A percentile compares a stretch with the other conserved stretches of the same genome.
Evolutionary conservation across 2,113 vertebrate genomes (phyloP).

Genomic region (Xenopus borealis): DNA sequence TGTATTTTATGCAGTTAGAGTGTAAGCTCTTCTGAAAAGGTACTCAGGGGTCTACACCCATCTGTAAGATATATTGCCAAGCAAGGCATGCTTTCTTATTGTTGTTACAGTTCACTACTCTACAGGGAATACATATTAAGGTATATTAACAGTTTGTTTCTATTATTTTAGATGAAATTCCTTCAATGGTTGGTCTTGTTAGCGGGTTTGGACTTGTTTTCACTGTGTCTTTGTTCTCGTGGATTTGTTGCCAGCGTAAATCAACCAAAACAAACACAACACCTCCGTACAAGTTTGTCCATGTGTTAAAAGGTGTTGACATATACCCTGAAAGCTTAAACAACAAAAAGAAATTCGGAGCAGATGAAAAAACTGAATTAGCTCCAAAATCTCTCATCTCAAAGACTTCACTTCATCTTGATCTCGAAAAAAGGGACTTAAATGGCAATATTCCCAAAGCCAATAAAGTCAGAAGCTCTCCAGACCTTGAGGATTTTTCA

Average conservation of each 20-base stretch:
- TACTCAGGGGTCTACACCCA: too few species aligned
- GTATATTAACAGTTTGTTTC: conserved; percentile 48
- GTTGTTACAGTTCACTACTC: too few species aligned
- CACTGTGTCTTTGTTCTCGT: conserved; percentile 89
- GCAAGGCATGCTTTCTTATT: too few species aligned
- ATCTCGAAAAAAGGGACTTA: conserved; percentile 90
- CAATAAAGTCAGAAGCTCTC: conserved; percentile 77
- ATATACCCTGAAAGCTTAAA: conserved; percentile 93
- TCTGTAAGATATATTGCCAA: too few species aligned
- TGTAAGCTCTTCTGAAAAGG: too few species aligned
- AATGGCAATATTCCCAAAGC: conserved; percentile 92
- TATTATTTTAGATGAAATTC: conserved; percentile 80
- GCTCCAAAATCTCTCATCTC: conserved; percentile 67
- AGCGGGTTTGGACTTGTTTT: conserved; percentile 94
- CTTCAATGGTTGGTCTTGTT: conserved; percentile 85
- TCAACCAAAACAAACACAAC: conserved; percentile 89
- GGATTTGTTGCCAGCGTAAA: conserved; percentile 98
- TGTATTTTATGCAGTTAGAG: too few species aligned
- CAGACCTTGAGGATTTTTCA: conserved; percentile 75
- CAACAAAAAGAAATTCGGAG: conserved; percentile 90
- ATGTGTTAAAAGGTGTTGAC: conserved; percentile 96
- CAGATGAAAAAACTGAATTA: conserved; percentile 69
- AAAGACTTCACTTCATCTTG: conserved; percentile 80
- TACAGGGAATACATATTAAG: too few species aligned
- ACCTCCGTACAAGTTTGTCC: conserved; percentile 95